phyloP scores from a whole-genome alignment of 2,888 invertebrate genomes.

The Aelia acuminata region DNA sequence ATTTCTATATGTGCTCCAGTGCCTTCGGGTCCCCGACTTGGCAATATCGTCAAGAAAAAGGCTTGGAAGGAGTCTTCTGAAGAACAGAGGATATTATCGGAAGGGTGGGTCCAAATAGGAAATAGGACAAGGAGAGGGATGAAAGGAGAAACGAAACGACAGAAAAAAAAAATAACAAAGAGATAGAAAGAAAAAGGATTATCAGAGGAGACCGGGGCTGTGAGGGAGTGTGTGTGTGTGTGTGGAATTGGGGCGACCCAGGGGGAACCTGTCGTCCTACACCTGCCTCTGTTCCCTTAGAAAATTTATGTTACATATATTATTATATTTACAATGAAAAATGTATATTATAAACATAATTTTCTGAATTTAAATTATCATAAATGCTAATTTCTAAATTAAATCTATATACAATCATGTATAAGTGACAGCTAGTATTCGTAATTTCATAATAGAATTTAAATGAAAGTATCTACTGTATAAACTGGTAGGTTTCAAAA shows the following conservation, averaged over 20 bases:
- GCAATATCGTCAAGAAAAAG: not conserved
- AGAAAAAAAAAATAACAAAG: slow-evolving; percentile 41
- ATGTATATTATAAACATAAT: not conserved
- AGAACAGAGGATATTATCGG: not conserved
- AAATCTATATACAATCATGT: no score
- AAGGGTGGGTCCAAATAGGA: slow-evolving; percentile 11
- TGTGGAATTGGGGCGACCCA: slow-evolving; percentile 37
- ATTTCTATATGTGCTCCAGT: not conserved
- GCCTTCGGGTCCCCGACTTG: not conserved
- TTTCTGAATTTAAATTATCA: no score
- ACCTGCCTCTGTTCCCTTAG: not conserved
- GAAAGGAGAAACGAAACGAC: slow-evolving; percentile 40
- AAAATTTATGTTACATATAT: not conserved
- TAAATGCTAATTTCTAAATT: no score
- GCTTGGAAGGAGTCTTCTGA: not conserved
- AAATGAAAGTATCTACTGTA: no score
- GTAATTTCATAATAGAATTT: no score
- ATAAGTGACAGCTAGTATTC: no score
- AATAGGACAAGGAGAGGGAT: slow-evolving; percentile 36
- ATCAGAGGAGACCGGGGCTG: slow-evolving; percentile 23
- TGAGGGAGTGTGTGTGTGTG: slow-evolving; percentile 33
- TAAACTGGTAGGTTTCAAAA: no score
- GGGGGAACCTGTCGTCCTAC: slow-evolving; percentile 34
- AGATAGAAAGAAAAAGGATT: slow-evolving; percentile 41
- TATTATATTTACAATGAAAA: not conserved